These are phyloP conservation scores for Anarsia innoxiella DNA, from an alignment of 2,888 invertebrate genomes.

Conservation along the genomic window DNA sequence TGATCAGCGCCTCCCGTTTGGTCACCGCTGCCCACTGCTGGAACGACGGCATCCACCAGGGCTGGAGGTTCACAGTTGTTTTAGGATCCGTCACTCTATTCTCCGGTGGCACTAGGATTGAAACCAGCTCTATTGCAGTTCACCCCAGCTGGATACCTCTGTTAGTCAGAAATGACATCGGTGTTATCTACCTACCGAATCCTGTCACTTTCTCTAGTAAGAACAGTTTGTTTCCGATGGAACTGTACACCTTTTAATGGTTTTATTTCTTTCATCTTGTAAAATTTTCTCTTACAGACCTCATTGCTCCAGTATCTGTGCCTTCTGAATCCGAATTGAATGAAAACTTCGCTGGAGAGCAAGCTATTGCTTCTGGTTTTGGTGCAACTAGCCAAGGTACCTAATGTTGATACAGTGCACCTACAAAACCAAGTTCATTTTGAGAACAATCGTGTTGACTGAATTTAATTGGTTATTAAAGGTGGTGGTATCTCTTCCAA, in stretches of 20 bases:
- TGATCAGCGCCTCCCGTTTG: background rate
- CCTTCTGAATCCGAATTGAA: slow-evolving; percentile 27
- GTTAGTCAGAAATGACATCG: slow-evolving; percentile 25
- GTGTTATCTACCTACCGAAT: slow-evolving; percentile 24
- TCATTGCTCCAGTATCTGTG: slow-evolving; percentile 29
- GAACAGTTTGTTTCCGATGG: no score
- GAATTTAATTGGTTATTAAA: no score
- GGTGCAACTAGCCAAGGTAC: no score
- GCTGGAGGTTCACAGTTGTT: background rate
- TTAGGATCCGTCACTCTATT: slow-evolving; percentile 17
- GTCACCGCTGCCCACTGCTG: background rate
- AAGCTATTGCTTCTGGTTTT: slow-evolving; percentile 36
- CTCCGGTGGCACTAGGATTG: slow-evolving; percentile 24
- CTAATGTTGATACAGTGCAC: no score
- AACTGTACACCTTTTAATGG: no score
- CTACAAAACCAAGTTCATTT: no score
- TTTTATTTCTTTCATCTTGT: no score
- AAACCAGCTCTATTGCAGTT: slow-evolving; percentile 16
- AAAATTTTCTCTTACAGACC: slow-evolving; percentile 21
- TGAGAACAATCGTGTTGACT: no score
- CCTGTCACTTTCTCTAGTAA: slow-evolving; percentile 24
- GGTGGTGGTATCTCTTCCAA: slow-evolving; percentile 21
- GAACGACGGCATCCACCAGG: background rate
- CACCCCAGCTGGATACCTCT: slow-evolving; percentile 24
- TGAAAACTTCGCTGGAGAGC: slow-evolving; percentile 23